phyloP scores from a whole-genome alignment of 2,113 vertebrate genomes.

The Odocoileus virginianus region DNA sequence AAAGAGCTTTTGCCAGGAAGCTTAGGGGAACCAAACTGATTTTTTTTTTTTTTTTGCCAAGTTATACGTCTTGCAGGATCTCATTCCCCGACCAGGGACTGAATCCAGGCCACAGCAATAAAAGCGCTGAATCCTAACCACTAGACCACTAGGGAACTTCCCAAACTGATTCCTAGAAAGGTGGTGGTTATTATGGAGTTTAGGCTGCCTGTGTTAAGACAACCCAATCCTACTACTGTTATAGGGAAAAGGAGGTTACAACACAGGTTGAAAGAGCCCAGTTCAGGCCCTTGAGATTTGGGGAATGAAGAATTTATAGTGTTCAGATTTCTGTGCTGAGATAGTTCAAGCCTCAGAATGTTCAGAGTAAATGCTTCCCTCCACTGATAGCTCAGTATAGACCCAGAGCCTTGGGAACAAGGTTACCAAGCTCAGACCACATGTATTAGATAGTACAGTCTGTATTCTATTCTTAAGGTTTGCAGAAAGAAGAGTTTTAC shows the following conservation, averaged over 20 bases:
- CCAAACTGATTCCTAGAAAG: neutral
- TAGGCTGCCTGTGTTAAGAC: neutral
- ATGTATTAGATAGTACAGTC: neutral
- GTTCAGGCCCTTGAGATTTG: neutral
- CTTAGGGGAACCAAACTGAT: neutral
- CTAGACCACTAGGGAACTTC: neutral
- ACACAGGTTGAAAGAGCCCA: neutral
- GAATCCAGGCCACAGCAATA: neutral
- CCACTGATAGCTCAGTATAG: neutral
- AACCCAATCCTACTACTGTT: neutral
- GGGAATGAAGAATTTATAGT: neutral
- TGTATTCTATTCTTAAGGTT: neutral
- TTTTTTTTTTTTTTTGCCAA: neutral
- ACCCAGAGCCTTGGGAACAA: neutral
- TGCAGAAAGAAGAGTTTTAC: neutral
- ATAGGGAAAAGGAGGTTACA: neutral
- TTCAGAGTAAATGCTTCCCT: neutral
- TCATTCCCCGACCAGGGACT: neutral
- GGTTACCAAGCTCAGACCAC: neutral
- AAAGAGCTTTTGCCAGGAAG: neutral
- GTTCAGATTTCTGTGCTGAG: neutral
- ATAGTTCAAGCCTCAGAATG: neutral
- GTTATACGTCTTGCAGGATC: neutral
- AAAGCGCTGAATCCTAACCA: neutral
- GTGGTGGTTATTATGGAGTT: neutral